A percentile compares a stretch with the other conserved stretches of the same genome.
Evolutionary conservation across 2,113 vertebrate species (phyloP).

Genomic region (Nestor notabilis): DNA sequence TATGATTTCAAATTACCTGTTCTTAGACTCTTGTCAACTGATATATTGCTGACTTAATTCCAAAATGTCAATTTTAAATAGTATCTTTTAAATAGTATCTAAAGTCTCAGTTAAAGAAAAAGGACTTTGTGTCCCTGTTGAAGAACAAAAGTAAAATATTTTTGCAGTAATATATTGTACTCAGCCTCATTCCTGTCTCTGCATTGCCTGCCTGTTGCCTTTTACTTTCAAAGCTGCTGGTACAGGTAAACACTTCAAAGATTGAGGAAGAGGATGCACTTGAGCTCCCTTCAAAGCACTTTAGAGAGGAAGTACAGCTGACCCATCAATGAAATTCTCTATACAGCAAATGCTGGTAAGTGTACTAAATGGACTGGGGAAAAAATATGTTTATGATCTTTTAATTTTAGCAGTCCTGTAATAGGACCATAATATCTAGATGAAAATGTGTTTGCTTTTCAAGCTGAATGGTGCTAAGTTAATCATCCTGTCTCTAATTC

Average conservation of each 20-base stretch:
- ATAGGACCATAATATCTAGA: background rate
- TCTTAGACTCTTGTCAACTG: background rate
- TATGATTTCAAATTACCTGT: background rate
- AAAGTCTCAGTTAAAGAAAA: background rate
- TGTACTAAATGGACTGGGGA: conserved; percentile 12
- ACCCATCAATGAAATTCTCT: conserved; percentile 57
- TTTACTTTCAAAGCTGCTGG: conserved; percentile 63
- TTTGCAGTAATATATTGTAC: conserved; percentile 7
- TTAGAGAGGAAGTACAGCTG: conserved; percentile 64
- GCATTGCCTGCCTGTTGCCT: conserved; percentile 62
- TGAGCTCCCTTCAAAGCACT: conserved; percentile 63
- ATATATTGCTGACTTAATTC: background rate
- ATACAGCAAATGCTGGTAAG: conserved; percentile 64
- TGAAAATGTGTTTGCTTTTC: conserved; percentile 15
- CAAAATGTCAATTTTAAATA: background rate
- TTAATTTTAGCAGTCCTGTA: conserved; percentile 5
- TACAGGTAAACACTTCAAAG: conserved; percentile 66
- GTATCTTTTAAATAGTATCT: background rate
- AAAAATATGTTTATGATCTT: background rate
- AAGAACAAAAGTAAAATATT: background rate
- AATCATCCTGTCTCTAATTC: background rate
- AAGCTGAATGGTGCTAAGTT: background rate
- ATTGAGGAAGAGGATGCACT: conserved; percentile 62
- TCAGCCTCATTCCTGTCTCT: conserved; percentile 44
- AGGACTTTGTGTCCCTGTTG: background rate